Conservation (phyloP, 2,888 invertebrate species). For the Chromoteleia sp. region DNA sequence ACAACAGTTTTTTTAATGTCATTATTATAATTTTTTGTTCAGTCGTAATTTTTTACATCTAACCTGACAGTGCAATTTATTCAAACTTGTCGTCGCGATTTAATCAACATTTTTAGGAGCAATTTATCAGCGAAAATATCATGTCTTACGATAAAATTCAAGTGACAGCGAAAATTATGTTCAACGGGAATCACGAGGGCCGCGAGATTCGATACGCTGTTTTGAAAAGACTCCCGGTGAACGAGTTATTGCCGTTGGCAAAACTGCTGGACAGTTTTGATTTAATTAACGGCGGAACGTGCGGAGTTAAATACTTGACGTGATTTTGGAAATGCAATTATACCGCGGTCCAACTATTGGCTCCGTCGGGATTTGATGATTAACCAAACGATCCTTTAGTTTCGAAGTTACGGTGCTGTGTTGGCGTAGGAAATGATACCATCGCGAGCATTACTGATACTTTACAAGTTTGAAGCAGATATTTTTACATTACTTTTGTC, state of each 20-base stretch:
- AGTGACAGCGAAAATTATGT: not conserved
- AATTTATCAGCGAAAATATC: conserved; percentile 5
- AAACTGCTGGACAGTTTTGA: conserved; percentile 57
- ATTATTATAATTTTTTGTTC: not conserved
- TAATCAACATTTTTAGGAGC: conserved; percentile 5
- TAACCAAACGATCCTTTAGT: conserved; percentile 46
- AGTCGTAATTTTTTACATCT: not conserved
- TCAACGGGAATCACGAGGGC: not conserved
- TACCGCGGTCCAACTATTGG: conserved; percentile 32
- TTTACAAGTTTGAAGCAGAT: conserved; percentile 4
- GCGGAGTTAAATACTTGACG: conserved; percentile 52
- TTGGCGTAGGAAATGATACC: conserved; percentile 22
- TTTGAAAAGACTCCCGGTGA: conserved; percentile 27
- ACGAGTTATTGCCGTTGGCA: conserved; percentile 42
- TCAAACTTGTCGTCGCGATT: conserved; percentile 19
- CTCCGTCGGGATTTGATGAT: conserved; percentile 42
- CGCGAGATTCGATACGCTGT: conserved; percentile 14
- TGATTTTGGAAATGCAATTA: conserved; percentile 57
- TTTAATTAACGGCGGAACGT: conserved; percentile 49
- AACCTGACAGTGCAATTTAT: conserved; percentile 16
- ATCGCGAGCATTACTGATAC: not conserved
- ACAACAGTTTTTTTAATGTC: no score
- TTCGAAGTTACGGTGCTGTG: conserved; percentile 35
- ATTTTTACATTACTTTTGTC: no score
- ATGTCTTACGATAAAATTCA: not conserved